Base-by-base conservation (phyloP, 2,888 invertebrate species). In the Hoplodrina blanda region DNA sequence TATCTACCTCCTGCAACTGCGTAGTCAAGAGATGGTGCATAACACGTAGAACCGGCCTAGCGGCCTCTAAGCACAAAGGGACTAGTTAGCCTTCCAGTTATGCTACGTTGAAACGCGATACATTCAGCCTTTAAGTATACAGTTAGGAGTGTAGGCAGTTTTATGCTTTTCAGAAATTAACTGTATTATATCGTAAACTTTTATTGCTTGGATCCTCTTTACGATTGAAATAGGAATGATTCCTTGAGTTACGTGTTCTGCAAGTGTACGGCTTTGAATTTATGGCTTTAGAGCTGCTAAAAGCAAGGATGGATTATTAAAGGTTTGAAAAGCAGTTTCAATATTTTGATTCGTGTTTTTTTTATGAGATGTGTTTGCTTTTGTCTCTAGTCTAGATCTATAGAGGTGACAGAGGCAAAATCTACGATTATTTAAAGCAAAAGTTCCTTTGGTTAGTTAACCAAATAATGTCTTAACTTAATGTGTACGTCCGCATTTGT, bases 51-150 rank as follows among this genome's bases (percentile, higher is more conserved):
- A 80, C 80, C 72, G 71, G 78, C 68, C 57, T 49, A 54, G 68
- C 59, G 84, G 79, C 85, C 86, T 83, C 81, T 65, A 80, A 83
- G 79, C 80, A 41, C 61, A 77, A 80, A 74, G 63, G 62, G 59
- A 82, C 85, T 76, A 69, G 87, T 83, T 86, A 65, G 62, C 87
- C 88, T 86, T 87, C 85, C 78, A 77, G 77, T 80, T 83, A 78
- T 76, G 81, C 83, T 82, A 84, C 64, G 63, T 62, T 52, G 72
- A 72, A 78, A 75, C 62, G 54, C 72, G 77, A 80, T 74, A 80
- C 71, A 44, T 64, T 59, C 62, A 53, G 55, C 59, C 41, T 56
- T n/a, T n/a, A n/a, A n/a, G n/a, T n/a, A 20, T 76, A 59, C 66
- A 62, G 66, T 71, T 64, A 75, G 20, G 30, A 56, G 50, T 56